Evolutionary conservation across 35 echinoderm and acorn worm species (phyloP), one percentile per base, ranked within the genome.

Genomic region (Ophioderma brevispina): DNA sequence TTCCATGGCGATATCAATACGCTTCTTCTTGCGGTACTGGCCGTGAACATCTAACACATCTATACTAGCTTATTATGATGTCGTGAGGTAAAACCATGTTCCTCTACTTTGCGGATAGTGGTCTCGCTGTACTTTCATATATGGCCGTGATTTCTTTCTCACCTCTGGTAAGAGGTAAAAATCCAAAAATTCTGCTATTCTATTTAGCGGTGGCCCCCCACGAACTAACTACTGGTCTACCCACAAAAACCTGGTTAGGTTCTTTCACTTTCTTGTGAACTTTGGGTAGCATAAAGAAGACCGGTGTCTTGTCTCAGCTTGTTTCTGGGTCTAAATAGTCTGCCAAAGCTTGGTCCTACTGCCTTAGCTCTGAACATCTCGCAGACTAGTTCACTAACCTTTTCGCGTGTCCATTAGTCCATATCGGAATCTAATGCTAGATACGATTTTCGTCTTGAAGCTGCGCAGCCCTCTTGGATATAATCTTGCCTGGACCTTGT

Each of bases 371-470:
- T 18, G 28, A 70, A 18, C 59, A 70, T 70, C 3, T 70, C 59
- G n/a, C 28, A 25, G 10, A 70, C 28, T 70, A 70, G 3, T 25
- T 70, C 59, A 4, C 17, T 70, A 70, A 70, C 59, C 59, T 15
- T 70, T 70, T 70, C n/a, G 59, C 59, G 10, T 3, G 10, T 6
- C 3, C 15, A 70, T 6, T 25, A 25, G 59, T 70, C 41, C 46
- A 70, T 70, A 30, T 70, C 59, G n/a, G 10, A 70, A 70, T 70
- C 59, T 70, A 70, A 70, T 70, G 10, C n/a, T 15, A 70, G 59
- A 70, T 70, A 70, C n/a, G 59, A 70, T 30, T 70, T 70, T 70
- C 59, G n/a, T n/a, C n/a, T n/a, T n/a, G n/a, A n/a, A n/a, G n/a
- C n/a, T n/a, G n/a, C n/a, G n/a, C n/a, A n/a, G n/a, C n/a, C n/a